A percentile compares a stretch with the other conserved stretches of the same genome.
These are phyloP conservation scores for Achlya flavicornis DNA, from an alignment of 2,888 invertebrate species.

Conservation along the genomic window DNA sequence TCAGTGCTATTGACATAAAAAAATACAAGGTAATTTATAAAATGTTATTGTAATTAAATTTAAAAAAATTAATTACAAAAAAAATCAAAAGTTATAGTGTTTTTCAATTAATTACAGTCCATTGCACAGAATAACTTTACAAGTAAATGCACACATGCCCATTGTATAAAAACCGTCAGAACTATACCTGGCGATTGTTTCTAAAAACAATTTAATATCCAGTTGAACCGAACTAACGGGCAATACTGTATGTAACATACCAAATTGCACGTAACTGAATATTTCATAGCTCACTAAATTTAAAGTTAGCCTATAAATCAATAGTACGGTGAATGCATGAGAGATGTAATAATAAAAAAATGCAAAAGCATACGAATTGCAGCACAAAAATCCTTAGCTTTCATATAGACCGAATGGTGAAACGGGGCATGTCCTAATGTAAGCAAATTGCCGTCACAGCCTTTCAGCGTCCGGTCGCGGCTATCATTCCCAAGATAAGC, in stretches of 20 bases:
- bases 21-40: too few relatives aligned
- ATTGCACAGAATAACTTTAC: conserved; percentile 1
- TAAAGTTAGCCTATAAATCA: conserved; percentile 48
- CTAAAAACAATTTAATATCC: conserved; percentile 70
- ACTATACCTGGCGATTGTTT: conserved; percentile 56
- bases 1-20: too few relatives aligned
- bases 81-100: neutral
- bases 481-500: conserved; percentile 83
- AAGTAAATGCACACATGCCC: conserved; percentile 47
- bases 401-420: conserved; percentile 52
- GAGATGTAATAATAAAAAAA: conserved; percentile 30
- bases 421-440: conserved; percentile 79
- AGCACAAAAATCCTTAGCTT: conserved; percentile 52
- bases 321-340: conserved; percentile 55
- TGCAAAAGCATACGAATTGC: conserved; percentile 41
- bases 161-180: conserved; percentile 41
- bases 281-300: conserved; percentile 59
- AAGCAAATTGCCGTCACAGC: conserved; percentile 82
- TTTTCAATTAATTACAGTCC: neutral
- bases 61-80: too few relatives aligned
- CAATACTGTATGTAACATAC: conserved; percentile 59
- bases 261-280: conserved; percentile 59
- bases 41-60: too few relatives aligned
- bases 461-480: conserved; percentile 79
- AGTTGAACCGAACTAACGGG: conserved; percentile 58